A percentile compares a stretch with the other conserved stretches of the same genome.
phyloP scores from a whole-genome alignment of 2,113 vertebrate genomes.

The western clawed frog (Xenopus tropicalis) region DNA sequence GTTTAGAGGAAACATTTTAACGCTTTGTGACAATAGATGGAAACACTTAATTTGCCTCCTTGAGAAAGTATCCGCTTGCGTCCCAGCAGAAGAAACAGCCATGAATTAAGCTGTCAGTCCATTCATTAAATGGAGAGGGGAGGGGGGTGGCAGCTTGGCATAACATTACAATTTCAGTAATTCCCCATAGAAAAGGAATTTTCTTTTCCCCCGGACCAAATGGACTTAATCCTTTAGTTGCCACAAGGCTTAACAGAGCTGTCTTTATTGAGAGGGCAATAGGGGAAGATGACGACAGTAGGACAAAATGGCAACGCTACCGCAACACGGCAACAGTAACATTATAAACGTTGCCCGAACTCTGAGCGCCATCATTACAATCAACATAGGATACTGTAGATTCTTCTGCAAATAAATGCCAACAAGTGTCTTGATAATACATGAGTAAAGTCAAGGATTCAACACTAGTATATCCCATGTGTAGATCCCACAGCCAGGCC shows the following conservation, averaged over 20 bases:
- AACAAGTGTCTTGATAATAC: too few relatives aligned
- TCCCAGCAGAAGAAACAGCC: slow-evolving; percentile 18
- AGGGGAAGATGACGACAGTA: too few relatives aligned
- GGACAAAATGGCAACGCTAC: too few relatives aligned
- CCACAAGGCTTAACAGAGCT: neutral
- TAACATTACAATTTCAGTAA: slow-evolving; percentile 13
- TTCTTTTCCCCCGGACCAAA: neutral
- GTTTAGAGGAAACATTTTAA: slow-evolving; percentile 28
- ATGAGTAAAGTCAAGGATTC: neutral
- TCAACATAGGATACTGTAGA: too few relatives aligned
- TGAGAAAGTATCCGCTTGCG: slow-evolving; percentile 24
- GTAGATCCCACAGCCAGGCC: slow-evolving; percentile 1
- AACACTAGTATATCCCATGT: neutral
- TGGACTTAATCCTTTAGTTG: neutral
- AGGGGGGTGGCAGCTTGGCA: neutral
- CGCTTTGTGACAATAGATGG: slow-evolving; percentile 34
- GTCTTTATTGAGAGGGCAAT: too few relatives aligned
- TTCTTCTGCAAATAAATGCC: too few relatives aligned
- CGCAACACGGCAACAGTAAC: too few relatives aligned
- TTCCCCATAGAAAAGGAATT: neutral
- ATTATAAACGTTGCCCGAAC: too few relatives aligned
- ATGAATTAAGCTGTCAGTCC: slow-evolving; percentile 34
- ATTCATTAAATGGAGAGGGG: slow-evolving; percentile 1
- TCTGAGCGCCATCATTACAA: too few relatives aligned
- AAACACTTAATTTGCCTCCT: slow-evolving; percentile 35